Evolutionary conservation across 2,113 vertebrate species (phyloP).

Genomic region (Calidris pygmaea): DNA sequence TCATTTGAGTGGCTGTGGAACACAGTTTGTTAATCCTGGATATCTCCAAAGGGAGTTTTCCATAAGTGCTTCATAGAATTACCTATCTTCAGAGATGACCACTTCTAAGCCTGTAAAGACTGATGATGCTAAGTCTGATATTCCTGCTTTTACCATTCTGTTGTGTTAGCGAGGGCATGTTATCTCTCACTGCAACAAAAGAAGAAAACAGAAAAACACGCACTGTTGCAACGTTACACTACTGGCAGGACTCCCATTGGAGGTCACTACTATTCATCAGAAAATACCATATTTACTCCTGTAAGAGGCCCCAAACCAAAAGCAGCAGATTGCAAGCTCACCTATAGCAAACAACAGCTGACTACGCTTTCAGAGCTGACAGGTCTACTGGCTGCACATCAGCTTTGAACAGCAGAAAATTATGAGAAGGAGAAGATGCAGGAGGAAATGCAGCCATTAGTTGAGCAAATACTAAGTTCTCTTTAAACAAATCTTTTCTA

Average conservation of each 20-base stretch:
- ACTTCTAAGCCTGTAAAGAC: not conserved
- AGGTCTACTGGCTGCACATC: not conserved
- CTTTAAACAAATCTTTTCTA: not conserved
- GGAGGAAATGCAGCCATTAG: not conserved
- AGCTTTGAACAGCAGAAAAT: not conserved
- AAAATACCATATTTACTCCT: not conserved
- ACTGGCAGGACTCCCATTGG: accelerated
- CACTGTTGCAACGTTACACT: accelerated
- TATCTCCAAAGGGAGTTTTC: not conserved
- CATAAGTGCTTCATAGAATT: not conserved
- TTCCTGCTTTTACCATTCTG: not conserved
- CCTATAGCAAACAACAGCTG: not conserved
- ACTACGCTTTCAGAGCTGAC: not conserved
- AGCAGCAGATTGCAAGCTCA: not conserved
- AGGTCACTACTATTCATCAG: not conserved
- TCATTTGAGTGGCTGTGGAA: not conserved
- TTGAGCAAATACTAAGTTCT: not conserved
- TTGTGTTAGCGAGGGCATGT: not conserved
- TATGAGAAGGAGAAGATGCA: not conserved
- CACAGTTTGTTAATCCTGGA: not conserved
- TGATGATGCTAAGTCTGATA: not conserved
- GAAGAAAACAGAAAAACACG: not conserved
- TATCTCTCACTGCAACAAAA: not conserved
- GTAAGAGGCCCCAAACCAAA: not conserved
- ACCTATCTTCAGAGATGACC: not conserved